Base-by-base conservation (phyloP, 1,140 invertebrate genomes). In the Yoshiicerus persimilis region DNA sequence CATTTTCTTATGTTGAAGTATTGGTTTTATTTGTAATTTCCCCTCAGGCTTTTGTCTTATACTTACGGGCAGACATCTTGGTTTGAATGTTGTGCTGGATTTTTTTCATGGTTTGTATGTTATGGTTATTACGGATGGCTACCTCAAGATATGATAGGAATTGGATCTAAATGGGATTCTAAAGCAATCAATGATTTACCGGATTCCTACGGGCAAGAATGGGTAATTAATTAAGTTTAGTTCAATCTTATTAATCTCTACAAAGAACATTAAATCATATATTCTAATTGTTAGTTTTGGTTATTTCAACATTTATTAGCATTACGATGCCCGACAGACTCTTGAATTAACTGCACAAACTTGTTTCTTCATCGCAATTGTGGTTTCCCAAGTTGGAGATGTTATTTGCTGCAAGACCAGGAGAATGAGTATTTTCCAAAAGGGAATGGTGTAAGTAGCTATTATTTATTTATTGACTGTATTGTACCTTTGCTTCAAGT, bases 151-250 rank as follows among this genome's bases (percentile, higher is more conserved):
- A 90, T 94, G 30, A 90, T 93, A 83, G 92, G 93, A 56, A 89
- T 94, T 23, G 91, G 93, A 77, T 91, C 91, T 41, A 87, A 93
- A 83, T 94, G 94, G 94, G 94, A 94, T 90, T 93, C 93, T 6
- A 91, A 91, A 85, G 93, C 92, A n/a, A 90, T 94, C 27, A 94
- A 93, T 91, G 94, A 94, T 90, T 89, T 95, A 11, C 80, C 87
- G 84, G 94, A 94, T 91, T 93, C 93, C 38, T 95, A 94, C 90
- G 94, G 93, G 75, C 94, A 94, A 91, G 94, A 94, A 92, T 94
- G 94, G 94, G 94, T 94, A 70, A 80, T 27, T 30, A 32, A 30
- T 70, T 70, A 13, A 8, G 27, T 27, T 32, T 4, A 20, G 16
- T 4, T 0, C 4, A 66, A 41, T 13, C 13, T 8, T 0, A 30